These are phyloP conservation scores for Muscicapa striata DNA, from an alignment of 2,797 vertebrate species.

Conservation along the genomic window DNA sequence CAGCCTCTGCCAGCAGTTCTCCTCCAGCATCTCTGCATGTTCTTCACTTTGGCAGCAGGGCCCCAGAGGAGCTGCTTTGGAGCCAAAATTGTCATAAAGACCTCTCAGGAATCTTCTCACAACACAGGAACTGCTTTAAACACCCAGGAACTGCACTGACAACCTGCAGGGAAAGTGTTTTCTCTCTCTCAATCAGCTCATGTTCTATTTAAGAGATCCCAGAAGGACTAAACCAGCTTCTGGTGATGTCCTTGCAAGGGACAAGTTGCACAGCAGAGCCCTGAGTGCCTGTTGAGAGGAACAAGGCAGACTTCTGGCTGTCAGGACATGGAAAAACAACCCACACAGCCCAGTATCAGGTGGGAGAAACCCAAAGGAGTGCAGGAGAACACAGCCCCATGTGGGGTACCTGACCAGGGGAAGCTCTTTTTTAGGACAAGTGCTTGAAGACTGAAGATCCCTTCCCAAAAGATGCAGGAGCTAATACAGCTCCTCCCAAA, in stretches of 20 bases:
- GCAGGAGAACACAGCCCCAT: not conserved
- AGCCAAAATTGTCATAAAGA: rapidly evolving
- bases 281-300: too few relatives aligned
- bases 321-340: not conserved
- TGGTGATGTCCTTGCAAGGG: not conserved
- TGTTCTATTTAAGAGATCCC: not conserved
- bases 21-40: not conserved
- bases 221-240: not conserved
- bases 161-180: not conserved
- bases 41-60: not conserved
- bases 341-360: rapidly evolving
- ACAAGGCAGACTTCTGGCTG: not conserved
- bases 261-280: not conserved
- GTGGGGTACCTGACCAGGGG: rapidly evolving
- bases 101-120: too few relatives aligned
- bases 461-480: not conserved
- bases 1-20: not conserved
- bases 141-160: not conserved
- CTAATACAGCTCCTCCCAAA: not conserved
- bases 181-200: not conserved
- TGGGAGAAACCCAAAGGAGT: not conserved
- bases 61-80: not conserved
- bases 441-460: not conserved
- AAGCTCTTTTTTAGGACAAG: not conserved
- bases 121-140: not conserved